Evolutionary conservation across 1,140 invertebrate genomes (phyloP).

Genomic region (Chrysomallon squamiferum): DNA sequence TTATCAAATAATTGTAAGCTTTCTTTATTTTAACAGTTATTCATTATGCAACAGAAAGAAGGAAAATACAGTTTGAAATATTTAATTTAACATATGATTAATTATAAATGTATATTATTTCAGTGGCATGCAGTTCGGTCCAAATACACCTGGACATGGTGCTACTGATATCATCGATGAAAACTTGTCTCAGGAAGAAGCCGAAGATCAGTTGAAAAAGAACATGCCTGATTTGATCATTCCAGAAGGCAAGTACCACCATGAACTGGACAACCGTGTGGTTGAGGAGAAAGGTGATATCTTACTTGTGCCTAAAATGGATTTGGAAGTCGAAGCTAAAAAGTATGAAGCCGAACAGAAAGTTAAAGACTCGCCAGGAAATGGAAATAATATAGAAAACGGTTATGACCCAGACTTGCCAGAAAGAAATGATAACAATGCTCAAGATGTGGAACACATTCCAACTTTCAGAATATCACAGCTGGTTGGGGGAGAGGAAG

Average conservation of each 20-base stretch:
- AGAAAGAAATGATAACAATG: constrained; percentile 6
- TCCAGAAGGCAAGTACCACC: constrained; percentile 35
- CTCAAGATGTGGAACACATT: constrained; percentile 4
- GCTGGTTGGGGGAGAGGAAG: constrained; percentile 2
- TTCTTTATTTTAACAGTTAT: too few species aligned
- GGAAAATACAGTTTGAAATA: too few species aligned
- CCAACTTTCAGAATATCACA: constrained; percentile 3
- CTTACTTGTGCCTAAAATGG: constrained; percentile 22
- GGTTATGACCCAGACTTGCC: constrained; percentile 1
- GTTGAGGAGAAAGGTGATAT: constrained; percentile 50
- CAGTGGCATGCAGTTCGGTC: constrained; percentile 38
- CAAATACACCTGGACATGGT: constrained; percentile 45
- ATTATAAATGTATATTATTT: too few species aligned
- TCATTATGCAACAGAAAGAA: too few species aligned
- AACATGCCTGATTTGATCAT: constrained; percentile 35
- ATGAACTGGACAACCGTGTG: constrained; percentile 51
- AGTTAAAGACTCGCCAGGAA: constrained; percentile 21
- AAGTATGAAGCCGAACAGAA: constrained; percentile 51
- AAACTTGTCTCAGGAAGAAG: constrained; percentile 54
- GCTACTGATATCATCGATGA: constrained; percentile 58
- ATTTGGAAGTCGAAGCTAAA: constrained; percentile 38
- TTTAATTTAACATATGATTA: too few species aligned
- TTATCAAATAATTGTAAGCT: too few species aligned
- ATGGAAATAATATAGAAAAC: constrained; percentile 7
- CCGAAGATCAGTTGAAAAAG: constrained; percentile 45